phyloP scores from a whole-genome alignment of 2,797 vertebrate species.

The Sus cebifrons region DNA sequence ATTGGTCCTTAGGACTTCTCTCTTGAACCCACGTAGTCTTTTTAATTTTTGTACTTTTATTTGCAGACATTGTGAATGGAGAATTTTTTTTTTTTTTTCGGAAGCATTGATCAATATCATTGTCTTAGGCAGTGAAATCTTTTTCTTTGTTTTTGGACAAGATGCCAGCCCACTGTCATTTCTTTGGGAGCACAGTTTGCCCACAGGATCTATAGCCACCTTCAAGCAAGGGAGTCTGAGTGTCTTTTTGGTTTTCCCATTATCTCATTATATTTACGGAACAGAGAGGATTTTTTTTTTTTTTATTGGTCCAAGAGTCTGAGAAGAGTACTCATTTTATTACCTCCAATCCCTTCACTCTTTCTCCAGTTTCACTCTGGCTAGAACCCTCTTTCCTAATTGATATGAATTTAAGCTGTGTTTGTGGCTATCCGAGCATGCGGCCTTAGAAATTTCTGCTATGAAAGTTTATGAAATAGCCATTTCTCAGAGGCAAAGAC shows the following conservation, averaged over 20 bases:
- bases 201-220: too few relatives aligned
- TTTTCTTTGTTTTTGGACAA: background rate
- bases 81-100: background rate
- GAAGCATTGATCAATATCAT: background rate
- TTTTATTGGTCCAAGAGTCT: background rate
- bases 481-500: background rate
- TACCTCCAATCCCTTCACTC: background rate
- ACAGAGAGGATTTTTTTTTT: background rate
- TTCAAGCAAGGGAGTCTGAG: background rate
- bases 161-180: background rate
- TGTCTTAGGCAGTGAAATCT: background rate
- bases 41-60: slow-evolving; percentile 4
- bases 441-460: slow-evolving; percentile 31
- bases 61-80: background rate
- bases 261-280: background rate
- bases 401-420: background rate
- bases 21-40: background rate
- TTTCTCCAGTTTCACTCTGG: background rate
- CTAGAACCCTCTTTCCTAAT: background rate
- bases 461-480: background rate
- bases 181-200: background rate
- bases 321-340: background rate
- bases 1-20: background rate
- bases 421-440: background rate
- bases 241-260: background rate